Percentiles rank a stretch among this genome's conserved stretches.
Conservation (phyloP, 2,797 vertebrate species). For the Xenopus petersii region DNA sequence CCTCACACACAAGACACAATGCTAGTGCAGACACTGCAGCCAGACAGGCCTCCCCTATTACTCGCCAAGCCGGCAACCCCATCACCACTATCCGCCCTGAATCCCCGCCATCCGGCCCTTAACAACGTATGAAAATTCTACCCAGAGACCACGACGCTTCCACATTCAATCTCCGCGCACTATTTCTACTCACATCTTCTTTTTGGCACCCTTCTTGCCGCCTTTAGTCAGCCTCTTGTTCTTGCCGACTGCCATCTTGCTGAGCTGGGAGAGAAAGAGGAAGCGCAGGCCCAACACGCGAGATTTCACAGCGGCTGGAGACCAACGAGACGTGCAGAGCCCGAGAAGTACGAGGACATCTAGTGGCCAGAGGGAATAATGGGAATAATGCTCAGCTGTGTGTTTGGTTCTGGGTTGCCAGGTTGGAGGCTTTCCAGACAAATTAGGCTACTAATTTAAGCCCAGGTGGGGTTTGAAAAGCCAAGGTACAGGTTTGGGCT, state of each 20-base stretch:
- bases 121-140: fast-evolving
- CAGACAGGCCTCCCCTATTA: no score
- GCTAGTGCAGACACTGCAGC: no score
- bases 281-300: conserved; percentile 66
- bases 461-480: no score
- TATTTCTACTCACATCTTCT: conserved; percentile 89
- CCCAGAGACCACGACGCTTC: fast-evolving
- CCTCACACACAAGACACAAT: no score
- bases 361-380: neutral
- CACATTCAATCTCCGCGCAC: fast-evolving
- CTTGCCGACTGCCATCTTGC: conserved; percentile 95
- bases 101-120: neutral
- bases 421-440: no score
- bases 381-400: no score
- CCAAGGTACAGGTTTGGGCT: no score
- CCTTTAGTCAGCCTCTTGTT: conserved; percentile 98
- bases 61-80: neutral
- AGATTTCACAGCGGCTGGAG: conserved; percentile 57
- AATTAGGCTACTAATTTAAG: no score
- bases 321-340: conserved; percentile 7
- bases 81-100: conserved; percentile 46
- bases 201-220: conserved; percentile 97
- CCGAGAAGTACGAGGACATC: neutral
- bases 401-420: no score
- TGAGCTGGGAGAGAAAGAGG: conserved; percentile 80